Base-by-base conservation (phyloP, 2,113 vertebrate species). In the Sphyrna mokarran region DNA sequence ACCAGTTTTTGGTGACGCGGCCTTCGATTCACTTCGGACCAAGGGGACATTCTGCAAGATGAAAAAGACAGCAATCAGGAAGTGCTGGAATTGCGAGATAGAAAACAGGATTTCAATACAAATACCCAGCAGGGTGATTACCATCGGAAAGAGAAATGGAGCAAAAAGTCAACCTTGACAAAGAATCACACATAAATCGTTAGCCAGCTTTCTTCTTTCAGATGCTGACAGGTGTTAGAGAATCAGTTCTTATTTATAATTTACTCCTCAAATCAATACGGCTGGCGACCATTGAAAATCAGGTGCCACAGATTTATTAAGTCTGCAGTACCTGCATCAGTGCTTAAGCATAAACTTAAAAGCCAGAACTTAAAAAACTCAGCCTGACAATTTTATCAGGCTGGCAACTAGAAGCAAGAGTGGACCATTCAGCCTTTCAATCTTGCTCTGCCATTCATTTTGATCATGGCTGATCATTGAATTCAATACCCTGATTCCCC, bases 61-160 rank as follows among this genome's bases (percentile, higher is more conserved):
- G 48, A 54, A 66, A 63, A 91, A 22, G n/a, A 93, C 66, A 93
- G 66, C 16, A 93, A 93, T 66, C 66, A 58, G 61, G 33, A 43
- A 93, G 14, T 9, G 89, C 14, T 93, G 33, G 89, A 93, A 93
- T 37, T 66, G 33, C 37, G 89, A 93, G 63, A 68, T 68, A 20
- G 61, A 66, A 68, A 54, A 37, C 37, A 1, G 63, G 89, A 93
- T 37, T 37, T 18, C 61, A 33, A 61, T 40, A 40, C n/a, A 66
- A 40, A 93, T 66, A 93, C 89, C 63, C 61, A 93, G 61, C 58
- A 66, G 89, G 89, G 14, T 63, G n/a, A 93, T 93, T 68, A 93
- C 16, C 89, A 66, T 93, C 89, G 33, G n/a, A 93, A 61, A 68
- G 89, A 93, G n/a, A 91, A 91, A 66, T 93, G 89, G 33, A 93